These are phyloP conservation scores for Mesoclemmys tuberculata DNA, from an alignment of 2,113 vertebrate genomes.

Conservation along the genomic window DNA sequence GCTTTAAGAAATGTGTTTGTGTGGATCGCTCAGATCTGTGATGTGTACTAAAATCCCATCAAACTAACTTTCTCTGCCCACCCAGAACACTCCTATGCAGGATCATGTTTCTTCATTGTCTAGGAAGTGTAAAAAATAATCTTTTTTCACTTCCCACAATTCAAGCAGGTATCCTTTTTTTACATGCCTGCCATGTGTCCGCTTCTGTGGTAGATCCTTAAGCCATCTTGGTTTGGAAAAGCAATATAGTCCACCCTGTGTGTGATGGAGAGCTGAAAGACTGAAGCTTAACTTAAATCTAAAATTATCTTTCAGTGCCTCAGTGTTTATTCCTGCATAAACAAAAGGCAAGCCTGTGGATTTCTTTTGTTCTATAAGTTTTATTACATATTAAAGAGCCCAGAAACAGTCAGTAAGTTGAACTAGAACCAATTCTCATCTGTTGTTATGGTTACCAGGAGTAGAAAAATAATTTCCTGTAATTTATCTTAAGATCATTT, in stretches of 20 bases:
- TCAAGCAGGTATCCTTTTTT: background rate
- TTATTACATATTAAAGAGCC: conserved; percentile 52
- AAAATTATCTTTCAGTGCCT: conserved; percentile 23
- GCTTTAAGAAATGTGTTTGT: background rate
- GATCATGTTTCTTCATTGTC: background rate
- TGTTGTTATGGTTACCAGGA: conserved; percentile 82
- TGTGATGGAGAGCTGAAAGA: background rate
- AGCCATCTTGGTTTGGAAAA: background rate
- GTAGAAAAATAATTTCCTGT: conserved; percentile 83
- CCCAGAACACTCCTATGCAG: background rate
- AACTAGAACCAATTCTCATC: conserved; percentile 67
- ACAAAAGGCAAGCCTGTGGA: background rate
- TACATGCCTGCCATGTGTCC: background rate
- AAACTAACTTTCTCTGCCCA: background rate
- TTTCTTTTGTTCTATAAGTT: conserved; percentile 39
- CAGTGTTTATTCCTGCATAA: conserved; percentile 7
- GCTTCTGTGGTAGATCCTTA: background rate
- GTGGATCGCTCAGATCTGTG: background rate
- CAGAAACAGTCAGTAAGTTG: conserved; percentile 61
- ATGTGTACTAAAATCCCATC: background rate
- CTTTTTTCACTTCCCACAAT: background rate
- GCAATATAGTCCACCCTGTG: background rate
- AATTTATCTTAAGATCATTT: conserved; percentile 80
- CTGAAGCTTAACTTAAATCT: background rate
- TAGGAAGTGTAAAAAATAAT: background rate